Evolutionary conservation across 2,888 invertebrate genomes (phyloP), one percentile per base, ranked within the genome.

Genomic region (Chesias legatella): DNA sequence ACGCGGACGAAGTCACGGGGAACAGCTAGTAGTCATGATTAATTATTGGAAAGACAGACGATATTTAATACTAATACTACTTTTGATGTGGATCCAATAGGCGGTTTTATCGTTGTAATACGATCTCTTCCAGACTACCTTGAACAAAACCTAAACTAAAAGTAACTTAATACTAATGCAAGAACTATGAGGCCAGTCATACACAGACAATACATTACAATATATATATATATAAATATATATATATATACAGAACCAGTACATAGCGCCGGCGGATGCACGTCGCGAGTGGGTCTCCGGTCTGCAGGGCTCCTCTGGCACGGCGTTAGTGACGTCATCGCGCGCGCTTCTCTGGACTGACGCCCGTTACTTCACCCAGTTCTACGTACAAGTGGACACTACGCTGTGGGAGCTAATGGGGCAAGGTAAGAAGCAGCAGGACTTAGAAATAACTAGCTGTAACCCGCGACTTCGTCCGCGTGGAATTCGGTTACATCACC

Each of bases 291-390:
- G 93, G 83, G 90, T 99, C 6, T 93, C 94, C 0, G 97, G 98
- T 0, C 97, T 99, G 56, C 91, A 92, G 25, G 99, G 98, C 0
- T 96, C 96, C 0, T 93, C 94, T 10, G 98, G 97, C 2, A 96
- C 95, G 0, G 97, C 96, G 0, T 81, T 98, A 23, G 90, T 98
- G 17, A 97, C 98, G 0, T 74, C 85, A 0, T 79, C 89, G 0
- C 75, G 90, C 29, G 95, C 95, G 0, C 86, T 94, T 6, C 70
- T 98, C 24, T 99, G 99, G 98, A 99, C 99, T 0, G 99, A 99
- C 82, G 97, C 97, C 0, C 89, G 99, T n/a, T 99, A 99, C 79
- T 97, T 93, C 79, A 90, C 95, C 3, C 99, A 99, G 88, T 98
- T 98, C 1, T 81, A 89, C 0, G 82, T 93, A 30, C 92, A 99